Percentiles rank a stretch among this genome's conserved stretches.
Conservation (phyloP, 2,797 vertebrate species). For the Cossypha niveicapilla region DNA sequence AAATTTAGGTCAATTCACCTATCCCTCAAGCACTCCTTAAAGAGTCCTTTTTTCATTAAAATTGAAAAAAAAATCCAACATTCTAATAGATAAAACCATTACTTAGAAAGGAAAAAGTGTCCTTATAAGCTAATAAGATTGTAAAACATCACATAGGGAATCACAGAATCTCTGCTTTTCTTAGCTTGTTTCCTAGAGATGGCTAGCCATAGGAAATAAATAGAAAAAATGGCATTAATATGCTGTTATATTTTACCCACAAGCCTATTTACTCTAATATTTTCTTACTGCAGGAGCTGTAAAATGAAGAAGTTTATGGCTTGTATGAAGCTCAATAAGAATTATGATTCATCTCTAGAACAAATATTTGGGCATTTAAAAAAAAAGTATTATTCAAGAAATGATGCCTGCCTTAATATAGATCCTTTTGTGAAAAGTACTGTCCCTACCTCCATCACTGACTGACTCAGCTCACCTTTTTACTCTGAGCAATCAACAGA, state of each 20-base stretch:
- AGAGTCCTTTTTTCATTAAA: not conserved
- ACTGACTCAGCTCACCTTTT: conserved; percentile 2
- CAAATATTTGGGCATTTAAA: conserved; percentile 9
- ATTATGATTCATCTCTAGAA: conserved; percentile 35
- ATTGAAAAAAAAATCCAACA: not conserved
- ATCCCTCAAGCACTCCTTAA: not conserved
- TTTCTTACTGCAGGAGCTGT: conserved; percentile 47
- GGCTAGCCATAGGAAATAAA: not conserved
- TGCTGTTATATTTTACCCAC: conserved; percentile 30
- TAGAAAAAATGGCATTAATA: not conserved
- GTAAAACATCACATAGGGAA: not conserved
- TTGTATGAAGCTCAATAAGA: conserved; percentile 5
- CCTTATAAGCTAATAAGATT: not conserved
- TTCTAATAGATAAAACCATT: not conserved
- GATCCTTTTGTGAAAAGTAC: not conserved
- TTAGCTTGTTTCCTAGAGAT: not conserved
- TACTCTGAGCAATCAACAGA: not conserved
- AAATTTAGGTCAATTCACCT: not conserved
- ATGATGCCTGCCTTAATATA: not conserved
- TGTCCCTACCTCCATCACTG: not conserved
- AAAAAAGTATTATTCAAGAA: not conserved
- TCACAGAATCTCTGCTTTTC: not conserved
- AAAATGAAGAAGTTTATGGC: conserved; percentile 28
- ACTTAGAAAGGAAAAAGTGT: not conserved
- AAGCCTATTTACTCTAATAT: conserved; percentile 21